Base-by-base conservation (phyloP, 1,140 invertebrate species). In the Sitobion miscanthi region DNA sequence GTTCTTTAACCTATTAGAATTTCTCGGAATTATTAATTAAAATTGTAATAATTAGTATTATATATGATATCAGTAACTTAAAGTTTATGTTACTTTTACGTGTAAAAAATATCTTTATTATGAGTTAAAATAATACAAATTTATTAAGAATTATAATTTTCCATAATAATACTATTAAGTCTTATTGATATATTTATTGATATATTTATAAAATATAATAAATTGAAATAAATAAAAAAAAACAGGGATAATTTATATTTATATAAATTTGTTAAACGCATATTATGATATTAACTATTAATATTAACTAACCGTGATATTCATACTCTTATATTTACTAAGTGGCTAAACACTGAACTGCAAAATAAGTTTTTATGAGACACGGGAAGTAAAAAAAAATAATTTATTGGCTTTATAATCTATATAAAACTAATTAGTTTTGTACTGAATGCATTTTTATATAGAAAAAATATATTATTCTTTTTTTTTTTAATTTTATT, bases 1-100 rank as follows among this genome's bases (percentile, higher is more conserved):
- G 52, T 69, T 90, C 54, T 69, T 69, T 62, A 62, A 45, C 42
- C 25, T 52, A 69, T 90, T 42, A 54, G 9, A 42, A 57, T 23
- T 69, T 69, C 89, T 69, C 2, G 21, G 38, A 90, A 69, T 47
- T 20, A 45, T n/a, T 38, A 42, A 89, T 57, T 69, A 38, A 90
- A 90, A 90, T 69, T 45, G 25, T 90, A 90, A 69, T 69, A 45
- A 90, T 90, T 69, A 69, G 38, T 62, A 47, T 90, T 90, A 69
- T 42, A 42, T 42, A 42, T 90, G 7, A 47, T 42, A 90, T 42
- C 38, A 42, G 25, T 57, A 57, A 11, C 35, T 35, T 35, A 52
- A 38, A 90, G 52, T 85, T 21, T 3, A 85, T 85, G n/a, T 77
- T 77, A 77, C 25, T 85, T 85, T 85, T 85, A 85, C 23, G 83